Evolutionary conservation across 2,888 invertebrate genomes (phyloP).

Genomic region (Oeneis ivallda): DNA sequence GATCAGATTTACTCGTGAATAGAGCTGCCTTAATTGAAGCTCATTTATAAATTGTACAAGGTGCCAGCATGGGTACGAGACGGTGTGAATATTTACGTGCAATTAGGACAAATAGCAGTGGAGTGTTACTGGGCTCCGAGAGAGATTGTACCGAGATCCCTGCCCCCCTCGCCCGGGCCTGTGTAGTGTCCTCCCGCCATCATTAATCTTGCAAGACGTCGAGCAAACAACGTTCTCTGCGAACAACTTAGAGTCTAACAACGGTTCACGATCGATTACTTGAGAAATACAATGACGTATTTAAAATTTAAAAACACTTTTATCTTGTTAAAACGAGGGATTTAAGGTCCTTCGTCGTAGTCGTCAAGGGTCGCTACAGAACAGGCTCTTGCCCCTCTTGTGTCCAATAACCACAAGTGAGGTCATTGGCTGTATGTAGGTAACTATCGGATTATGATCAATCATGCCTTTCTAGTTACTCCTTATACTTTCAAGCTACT

Average conservation of each 20-base stretch:
- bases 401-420: too few species aligned
- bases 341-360: too few species aligned
- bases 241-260: conserved; percentile 59
- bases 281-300: conserved; percentile 6
- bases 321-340: too few species aligned
- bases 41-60: conserved; percentile 60
- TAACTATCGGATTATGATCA: too few species aligned
- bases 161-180: conserved; percentile 45
- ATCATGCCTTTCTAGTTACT: too few species aligned
- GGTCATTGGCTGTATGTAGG: too few species aligned
- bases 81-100: conserved; percentile 57
- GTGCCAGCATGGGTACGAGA: conserved; percentile 45
- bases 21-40: conserved; percentile 52
- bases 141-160: conserved; percentile 54
- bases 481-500: too few species aligned
- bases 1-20: conserved; percentile 40
- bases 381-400: too few species aligned
- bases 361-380: too few species aligned
- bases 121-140: conserved; percentile 46
- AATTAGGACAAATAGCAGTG: conserved; percentile 59
- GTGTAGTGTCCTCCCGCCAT: conserved; percentile 58
- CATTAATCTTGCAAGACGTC: conserved; percentile 74
- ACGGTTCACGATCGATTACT: conserved; percentile 19
- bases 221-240: conserved; percentile 64
- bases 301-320: too few species aligned